Evolutionary conservation across 1,140 invertebrate genomes (phyloP), one percentile per base, ranked within the genome.

Genomic region (Stegodyphus dumicola): DNA sequence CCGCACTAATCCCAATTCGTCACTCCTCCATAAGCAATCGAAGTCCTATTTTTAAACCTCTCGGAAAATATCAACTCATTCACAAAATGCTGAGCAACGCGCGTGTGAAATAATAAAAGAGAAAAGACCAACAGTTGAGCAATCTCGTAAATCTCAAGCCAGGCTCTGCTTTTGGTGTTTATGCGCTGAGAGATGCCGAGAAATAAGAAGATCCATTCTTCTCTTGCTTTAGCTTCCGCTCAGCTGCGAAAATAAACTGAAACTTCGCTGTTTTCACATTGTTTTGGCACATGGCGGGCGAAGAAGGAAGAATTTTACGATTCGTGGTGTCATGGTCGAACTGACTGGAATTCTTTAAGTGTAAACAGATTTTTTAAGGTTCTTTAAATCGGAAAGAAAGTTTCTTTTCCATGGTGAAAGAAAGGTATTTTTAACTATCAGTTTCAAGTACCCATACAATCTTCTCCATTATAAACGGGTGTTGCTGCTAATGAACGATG

Each of bases 161-260:
- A 75, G 53, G n/a, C 54, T 51, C 48, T 75, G 73, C 73, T 77
- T 13, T 67, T 51, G 48, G 76, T 77, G 76, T 77, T 77, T 77
- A 77, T 77, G 64, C 18, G 76, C 66, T 51, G 64, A 77, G 48
- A 33, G 76, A 60, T 9, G 9, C 56, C 2, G 15, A 60, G 56
- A 60, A 60, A 77, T 67, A 56, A 33, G 76, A 67, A 77, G n/a
- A 33, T 33, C 33, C 33, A 33, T 33, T 33, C 60, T 77, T 77
- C 73, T 75, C 48, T 64, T 67, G 17, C 18, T 48, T 11, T 53
- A 54, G 17, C 17, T 60, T 53, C n/a, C 7, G 52, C 54, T 77
- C 76, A 77, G 76, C 76, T 77, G 76, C 66, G 76, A 77, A 77
- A 77, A 77, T 77, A 77, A 77, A 77, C 60, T 52, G 52, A 9